phyloP scores from a whole-genome alignment of 2,888 invertebrate genomes.

The Tortricodes alternella region DNA sequence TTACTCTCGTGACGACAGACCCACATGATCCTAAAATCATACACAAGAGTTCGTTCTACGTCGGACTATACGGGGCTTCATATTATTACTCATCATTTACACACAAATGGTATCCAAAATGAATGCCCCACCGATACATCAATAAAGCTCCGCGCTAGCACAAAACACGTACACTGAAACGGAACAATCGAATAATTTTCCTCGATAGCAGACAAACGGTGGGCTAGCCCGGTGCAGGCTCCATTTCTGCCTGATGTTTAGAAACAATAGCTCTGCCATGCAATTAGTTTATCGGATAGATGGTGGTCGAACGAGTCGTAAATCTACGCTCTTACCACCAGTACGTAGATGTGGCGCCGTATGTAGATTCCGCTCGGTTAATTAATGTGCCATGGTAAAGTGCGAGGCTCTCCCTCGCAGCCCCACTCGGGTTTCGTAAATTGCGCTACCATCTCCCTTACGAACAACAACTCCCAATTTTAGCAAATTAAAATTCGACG shows the following conservation, averaged over 20 bases:
- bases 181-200: slow-evolving; percentile 65
- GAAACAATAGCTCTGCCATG: slow-evolving; percentile 78
- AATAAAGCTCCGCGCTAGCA: background rate
- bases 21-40: background rate
- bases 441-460: slow-evolving; percentile 74
- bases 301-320: slow-evolving; percentile 79
- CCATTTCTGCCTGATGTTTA: slow-evolving; percentile 73
- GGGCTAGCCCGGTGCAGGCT: slow-evolving; percentile 51
- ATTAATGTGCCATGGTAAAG: slow-evolving; percentile 79
- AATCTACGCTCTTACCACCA: slow-evolving; percentile 77
- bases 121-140: background rate
- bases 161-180: slow-evolving; percentile 42
- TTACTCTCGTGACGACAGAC: background rate
- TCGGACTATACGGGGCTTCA: background rate
- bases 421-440: slow-evolving; percentile 71
- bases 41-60: background rate
- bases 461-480: slow-evolving; percentile 68
- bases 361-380: slow-evolving; percentile 78
- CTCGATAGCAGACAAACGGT: slow-evolving; percentile 54
- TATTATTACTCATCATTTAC: background rate
- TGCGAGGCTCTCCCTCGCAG: slow-evolving; percentile 69
- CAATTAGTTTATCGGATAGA: slow-evolving; percentile 81
- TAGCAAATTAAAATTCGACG: slow-evolving; percentile 66
- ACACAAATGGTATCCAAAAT: background rate
- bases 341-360: slow-evolving; percentile 72